A percentile compares a stretch with the other conserved stretches of the same genome.
These are phyloP conservation scores for Rutilus rutilus DNA, from an alignment of 2,113 vertebrate species.

Conservation along the genomic window DNA sequence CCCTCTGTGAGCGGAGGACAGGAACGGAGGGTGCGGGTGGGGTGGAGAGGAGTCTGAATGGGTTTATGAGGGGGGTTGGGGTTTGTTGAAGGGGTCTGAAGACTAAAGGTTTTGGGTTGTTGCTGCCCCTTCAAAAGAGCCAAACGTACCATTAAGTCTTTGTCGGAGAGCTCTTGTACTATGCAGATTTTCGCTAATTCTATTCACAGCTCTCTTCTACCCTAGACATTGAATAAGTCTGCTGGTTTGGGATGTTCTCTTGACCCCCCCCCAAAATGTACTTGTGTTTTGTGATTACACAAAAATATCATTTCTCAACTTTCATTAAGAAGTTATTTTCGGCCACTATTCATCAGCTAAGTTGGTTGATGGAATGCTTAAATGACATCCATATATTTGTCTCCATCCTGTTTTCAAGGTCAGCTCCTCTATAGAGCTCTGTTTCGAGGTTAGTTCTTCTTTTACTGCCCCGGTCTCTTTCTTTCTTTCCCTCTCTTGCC, in stretches of 20 bases:
- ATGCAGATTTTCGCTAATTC: constrained; percentile 44
- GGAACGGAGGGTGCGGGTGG: constrained; percentile 34
- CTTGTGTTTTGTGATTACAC: neutral
- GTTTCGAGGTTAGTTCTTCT: constrained; percentile 21
- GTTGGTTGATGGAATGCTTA: constrained; percentile 9
- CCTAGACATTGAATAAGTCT: constrained; percentile 23
- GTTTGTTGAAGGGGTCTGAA: constrained; percentile 38
- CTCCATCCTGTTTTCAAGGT: constrained; percentile 43
- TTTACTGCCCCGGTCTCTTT: constrained; percentile 27
- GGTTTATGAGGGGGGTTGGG: constrained; percentile 41
- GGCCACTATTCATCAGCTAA: constrained; percentile 16
- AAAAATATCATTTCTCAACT: constrained; percentile 15
- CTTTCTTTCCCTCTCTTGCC: constrained; percentile 11
- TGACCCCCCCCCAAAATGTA: neutral
- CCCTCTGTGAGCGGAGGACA: constrained; percentile 49
- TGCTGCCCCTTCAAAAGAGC: constrained; percentile 42
- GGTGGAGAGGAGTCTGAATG: constrained; percentile 40
- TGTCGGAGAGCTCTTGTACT: constrained; percentile 50
- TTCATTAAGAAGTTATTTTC: neutral
- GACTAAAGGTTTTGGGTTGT: constrained; percentile 48
- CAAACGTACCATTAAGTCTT: constrained; percentile 58
- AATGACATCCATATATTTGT: constrained; percentile 12
- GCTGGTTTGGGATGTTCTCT: neutral
- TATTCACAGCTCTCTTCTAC: constrained; percentile 46
- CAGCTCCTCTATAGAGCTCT: constrained; percentile 6